Base-by-base conservation (phyloP, 2,113 vertebrate genomes). In the Trichechus manatus region DNA sequence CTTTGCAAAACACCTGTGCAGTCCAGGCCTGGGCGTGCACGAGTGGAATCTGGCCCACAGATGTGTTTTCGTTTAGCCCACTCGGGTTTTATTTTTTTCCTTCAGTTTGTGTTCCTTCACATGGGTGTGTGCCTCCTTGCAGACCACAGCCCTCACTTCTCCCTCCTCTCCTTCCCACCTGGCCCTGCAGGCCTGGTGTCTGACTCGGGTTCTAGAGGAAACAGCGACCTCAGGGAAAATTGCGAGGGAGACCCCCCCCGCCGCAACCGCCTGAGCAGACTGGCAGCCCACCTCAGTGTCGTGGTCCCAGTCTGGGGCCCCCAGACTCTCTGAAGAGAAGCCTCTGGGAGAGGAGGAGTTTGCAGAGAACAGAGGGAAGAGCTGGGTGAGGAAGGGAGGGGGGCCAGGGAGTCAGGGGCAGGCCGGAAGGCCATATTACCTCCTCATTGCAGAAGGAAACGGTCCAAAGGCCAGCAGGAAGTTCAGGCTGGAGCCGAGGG, bases 331-430 rank as follows among this genome's bases (percentile, higher is more conserved):
- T 61, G 59, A 23, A 4, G 19, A 23, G 59, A 68, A 70, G 47
- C 33, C 39, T 64, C 56, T 63, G 42, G 27, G 11, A 27, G 31
- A 11, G 7, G n/a, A 29, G 6, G 1, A n/a, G 47, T 25, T 56
- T 68, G 31, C 31, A 42, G 83, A 68, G 61, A 79, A 75, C 1
- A 47, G 81, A 68, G 25, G 23, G 42, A 23, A 17, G 42, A 6
- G 33, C 39, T 11, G 74, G 15, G 5, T 19, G 59, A 61, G 22
- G 59, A 61, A 36, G 68, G 33, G n/a, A 39, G 39, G 33, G 4
- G 2, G 59, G 36, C 4, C 4, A 39, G 0, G 1, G 17, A 11
- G 10, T 0, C 14, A 13, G 61, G 8, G 20, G 8, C 29, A 27
- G 17, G 83, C 31, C 56, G 22, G 36, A 4, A 56, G 75, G 56